phyloP scores from a whole-genome alignment of 2,113 vertebrate genomes.

The Siniperca knerii region DNA sequence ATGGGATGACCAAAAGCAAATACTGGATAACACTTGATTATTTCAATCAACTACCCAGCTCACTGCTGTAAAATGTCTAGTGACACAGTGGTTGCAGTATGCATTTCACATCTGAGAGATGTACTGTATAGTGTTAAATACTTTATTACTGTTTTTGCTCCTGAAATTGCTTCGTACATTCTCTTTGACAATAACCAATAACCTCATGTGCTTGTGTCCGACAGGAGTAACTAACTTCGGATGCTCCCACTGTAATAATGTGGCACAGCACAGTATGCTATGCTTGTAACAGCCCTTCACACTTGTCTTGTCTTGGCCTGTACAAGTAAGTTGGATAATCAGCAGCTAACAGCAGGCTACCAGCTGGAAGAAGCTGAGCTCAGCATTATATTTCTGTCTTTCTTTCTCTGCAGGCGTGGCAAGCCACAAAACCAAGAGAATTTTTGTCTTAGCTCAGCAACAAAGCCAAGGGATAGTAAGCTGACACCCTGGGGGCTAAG shows the following conservation, averaged over 20 bases:
- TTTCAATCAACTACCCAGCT: not conserved
- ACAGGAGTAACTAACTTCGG: not conserved
- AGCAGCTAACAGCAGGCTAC: conserved; percentile 23
- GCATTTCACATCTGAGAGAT: not conserved
- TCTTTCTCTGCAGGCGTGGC: conserved; percentile 16
- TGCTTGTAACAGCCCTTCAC: conserved; percentile 1
- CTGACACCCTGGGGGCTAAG: conserved; percentile 19
- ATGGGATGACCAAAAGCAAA: not conserved
- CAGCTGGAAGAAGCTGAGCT: conserved; percentile 47
- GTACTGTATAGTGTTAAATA: not conserved
- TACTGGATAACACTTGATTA: not conserved
- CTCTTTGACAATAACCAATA: not conserved
- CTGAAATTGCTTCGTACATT: not conserved
- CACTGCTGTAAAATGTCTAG: not conserved
- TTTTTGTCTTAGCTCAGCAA: conserved; percentile 51
- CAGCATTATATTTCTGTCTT: conserved; percentile 28
- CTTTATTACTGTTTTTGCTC: not conserved
- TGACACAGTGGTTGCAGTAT: not conserved
- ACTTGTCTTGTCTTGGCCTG: conserved; percentile 23
- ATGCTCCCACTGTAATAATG: conserved; percentile 1
- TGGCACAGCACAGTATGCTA: not conserved
- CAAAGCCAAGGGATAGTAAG: conserved; percentile 20
- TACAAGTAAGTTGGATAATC: conserved; percentile 31
- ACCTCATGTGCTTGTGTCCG: not conserved
- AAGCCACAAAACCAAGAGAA: conserved; percentile 13